Base-by-base conservation (phyloP, 2,888 invertebrate genomes). In the Bhutanitis thaidina region DNA sequence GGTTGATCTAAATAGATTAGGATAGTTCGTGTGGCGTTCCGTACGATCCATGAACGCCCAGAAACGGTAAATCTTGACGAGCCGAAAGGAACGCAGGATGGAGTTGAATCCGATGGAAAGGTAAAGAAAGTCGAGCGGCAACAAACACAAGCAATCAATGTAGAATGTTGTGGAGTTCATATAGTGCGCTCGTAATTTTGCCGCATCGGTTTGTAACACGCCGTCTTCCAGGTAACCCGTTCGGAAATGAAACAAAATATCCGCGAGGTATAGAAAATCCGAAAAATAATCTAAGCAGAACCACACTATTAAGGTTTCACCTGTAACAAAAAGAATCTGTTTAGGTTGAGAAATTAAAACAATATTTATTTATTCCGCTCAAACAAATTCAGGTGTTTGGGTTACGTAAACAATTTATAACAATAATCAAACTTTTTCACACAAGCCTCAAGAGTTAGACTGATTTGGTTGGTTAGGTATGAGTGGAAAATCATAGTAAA, bases 21-120 rank as follows among this genome's bases (percentile, higher is more conserved):
- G 98, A 91, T 98, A 99, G 91, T 98, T 99, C 68, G 98, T 98
- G 81, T 99, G 98, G 59, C 98, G 93, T 87, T 99, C 99, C 52
- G 98, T 98, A 66, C 98, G 93, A 90, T 99, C 98, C 94, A 98
- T 95, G 88, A 98, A 98, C 71, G 97, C 96, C 98, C 98, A 98
- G 88, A 98, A 98, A 67, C 98, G 93, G 90, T 98, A 98, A 77
- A 98, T 97, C 87, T 98, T 98, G 68, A 98, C 97, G 74, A 99
- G 92, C 59, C 98, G 95, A 91, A 98, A 98, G 76, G 97, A 96
- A 69, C 98, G 94, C 65, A 99, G 91, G 72, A 98, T 97, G 70
- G 98, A 98, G 90, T 98, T 98, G 91, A 96, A 96, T 65, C 97
- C 98, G 85, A 99, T 97, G 84, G 98, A 98, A 75, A 99, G 92